phyloP scores from a whole-genome alignment of 1,140 invertebrate genomes.

The Idris sp. region DNA sequence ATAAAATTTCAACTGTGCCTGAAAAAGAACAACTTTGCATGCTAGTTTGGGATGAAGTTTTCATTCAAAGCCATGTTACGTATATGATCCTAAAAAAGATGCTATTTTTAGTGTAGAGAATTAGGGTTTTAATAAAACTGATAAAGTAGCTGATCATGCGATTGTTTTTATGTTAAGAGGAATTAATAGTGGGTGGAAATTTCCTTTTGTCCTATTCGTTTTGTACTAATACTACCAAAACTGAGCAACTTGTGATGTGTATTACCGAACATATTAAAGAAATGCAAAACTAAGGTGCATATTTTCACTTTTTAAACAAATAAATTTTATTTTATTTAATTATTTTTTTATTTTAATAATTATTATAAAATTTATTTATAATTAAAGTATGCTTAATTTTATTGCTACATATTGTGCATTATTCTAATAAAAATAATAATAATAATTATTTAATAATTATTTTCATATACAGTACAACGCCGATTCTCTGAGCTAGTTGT shows the following conservation, averaged over 20 bases:
- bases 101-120: conserved; percentile 4
- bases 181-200: conserved; percentile 12
- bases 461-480: too few species aligned
- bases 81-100: conserved; percentile 8
- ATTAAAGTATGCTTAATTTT: too few species aligned
- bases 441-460: too few species aligned
- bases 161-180: conserved; percentile 13
- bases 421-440: too few species aligned
- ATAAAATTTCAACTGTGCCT: not conserved
- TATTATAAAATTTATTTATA: too few species aligned
- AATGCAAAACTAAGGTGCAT: too few species aligned
- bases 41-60: conserved; percentile 13
- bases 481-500: too few species aligned
- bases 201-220: conserved; percentile 19
- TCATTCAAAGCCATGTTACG: conserved; percentile 8
- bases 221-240: not conserved
- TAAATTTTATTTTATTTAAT: too few species aligned
- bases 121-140: conserved; percentile 2
- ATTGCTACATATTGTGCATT: too few species aligned
- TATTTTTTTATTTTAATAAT: too few species aligned
- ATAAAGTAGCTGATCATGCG: conserved; percentile 10
- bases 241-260: not conserved
- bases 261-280: conserved; percentile 16
- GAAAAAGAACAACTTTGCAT: conserved; percentile 11
- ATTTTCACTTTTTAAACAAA: too few species aligned